Evolutionary conservation across 2,113 vertebrate species (phyloP).

Genomic region (Triplophysa siluroides): DNA sequence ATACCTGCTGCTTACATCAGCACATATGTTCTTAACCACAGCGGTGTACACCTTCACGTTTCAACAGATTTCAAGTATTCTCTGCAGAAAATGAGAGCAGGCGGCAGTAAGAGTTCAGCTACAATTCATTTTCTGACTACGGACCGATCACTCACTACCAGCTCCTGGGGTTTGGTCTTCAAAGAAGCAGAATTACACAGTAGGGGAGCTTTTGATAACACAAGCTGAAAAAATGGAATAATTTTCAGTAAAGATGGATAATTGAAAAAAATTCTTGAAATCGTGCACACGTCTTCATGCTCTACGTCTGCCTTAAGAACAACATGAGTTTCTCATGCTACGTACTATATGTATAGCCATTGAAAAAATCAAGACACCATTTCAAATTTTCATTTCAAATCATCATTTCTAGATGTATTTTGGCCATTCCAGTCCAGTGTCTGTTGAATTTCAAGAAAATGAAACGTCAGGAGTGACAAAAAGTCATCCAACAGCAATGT

Average conservation of each 20-base stretch:
- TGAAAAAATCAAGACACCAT: too few species aligned
- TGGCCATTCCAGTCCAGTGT: too few species aligned
- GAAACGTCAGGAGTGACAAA: too few species aligned
- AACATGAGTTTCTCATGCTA: not conserved
- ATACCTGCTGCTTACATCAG: conserved; percentile 14
- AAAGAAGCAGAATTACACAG: conserved; percentile 36
- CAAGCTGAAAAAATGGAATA: conserved; percentile 4
- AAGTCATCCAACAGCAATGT: too few species aligned
- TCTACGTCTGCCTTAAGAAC: not conserved
- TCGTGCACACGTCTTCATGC: not conserved
- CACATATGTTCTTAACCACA: conserved; percentile 9
- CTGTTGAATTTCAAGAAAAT: too few species aligned
- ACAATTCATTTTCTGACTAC: conserved; percentile 49
- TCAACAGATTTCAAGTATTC: conserved; percentile 45
- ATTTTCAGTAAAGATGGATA: conserved; percentile 29
- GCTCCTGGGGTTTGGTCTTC: conserved; percentile 23
- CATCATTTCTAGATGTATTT: too few species aligned
- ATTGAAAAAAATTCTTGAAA: conserved; percentile 31
- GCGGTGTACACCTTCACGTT: conserved; percentile 24
- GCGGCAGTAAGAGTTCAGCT: conserved; percentile 26
- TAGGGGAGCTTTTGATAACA: conserved; percentile 45
- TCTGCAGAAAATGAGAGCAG: conserved; percentile 35
- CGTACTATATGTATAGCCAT: not conserved
- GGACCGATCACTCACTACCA: conserved; percentile 43
- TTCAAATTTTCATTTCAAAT: too few species aligned